Evolutionary conservation across 2,888 invertebrate genomes (phyloP).

Genomic region (Blera fallax): DNA sequence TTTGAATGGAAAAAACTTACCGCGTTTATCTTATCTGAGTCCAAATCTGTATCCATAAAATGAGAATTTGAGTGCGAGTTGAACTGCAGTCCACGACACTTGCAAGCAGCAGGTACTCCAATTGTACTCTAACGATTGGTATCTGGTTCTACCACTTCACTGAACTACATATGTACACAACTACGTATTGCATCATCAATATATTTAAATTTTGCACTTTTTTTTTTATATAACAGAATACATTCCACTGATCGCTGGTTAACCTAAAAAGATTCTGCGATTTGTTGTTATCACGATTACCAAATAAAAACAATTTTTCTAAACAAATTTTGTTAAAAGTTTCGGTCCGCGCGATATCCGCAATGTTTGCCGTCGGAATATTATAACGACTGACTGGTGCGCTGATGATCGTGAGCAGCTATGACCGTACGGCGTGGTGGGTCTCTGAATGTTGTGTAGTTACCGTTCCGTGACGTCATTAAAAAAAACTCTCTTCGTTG

Average conservation of each 20-base stretch:
- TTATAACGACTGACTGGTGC: conserved; percentile 40
- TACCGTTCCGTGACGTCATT: conserved; percentile 65
- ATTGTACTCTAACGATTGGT: not conserved
- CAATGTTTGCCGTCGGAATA: conserved; percentile 35
- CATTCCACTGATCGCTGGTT: not conserved
- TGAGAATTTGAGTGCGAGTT: conserved; percentile 3
- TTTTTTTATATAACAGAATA: not conserved
- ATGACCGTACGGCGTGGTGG: conserved; percentile 1
- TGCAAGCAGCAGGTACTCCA: not conserved
- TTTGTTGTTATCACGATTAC: conserved; percentile 26
- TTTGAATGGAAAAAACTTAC: conserved; percentile 5
- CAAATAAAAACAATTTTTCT: not conserved
- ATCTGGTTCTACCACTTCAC: conserved; percentile 32
- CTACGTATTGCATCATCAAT: conserved; percentile 50
- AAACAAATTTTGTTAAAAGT: not conserved
- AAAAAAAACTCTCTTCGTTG: conserved; percentile 48
- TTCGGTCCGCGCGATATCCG: conserved; percentile 20
- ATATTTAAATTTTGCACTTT: not conserved
- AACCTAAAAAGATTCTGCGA: not conserved
- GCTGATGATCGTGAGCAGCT: conserved; percentile 21
- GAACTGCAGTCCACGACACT: not conserved
- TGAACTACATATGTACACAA: not conserved
- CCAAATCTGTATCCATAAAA: conserved; percentile 64
- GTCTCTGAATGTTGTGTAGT: conserved; percentile 18
- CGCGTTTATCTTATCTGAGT: conserved; percentile 38